A percentile compares a stretch with the other conserved stretches of the same genome.
Conservation (phyloP, 37 sponge, comb jelly and placozoan species). For the Geodia barretti region DNA sequence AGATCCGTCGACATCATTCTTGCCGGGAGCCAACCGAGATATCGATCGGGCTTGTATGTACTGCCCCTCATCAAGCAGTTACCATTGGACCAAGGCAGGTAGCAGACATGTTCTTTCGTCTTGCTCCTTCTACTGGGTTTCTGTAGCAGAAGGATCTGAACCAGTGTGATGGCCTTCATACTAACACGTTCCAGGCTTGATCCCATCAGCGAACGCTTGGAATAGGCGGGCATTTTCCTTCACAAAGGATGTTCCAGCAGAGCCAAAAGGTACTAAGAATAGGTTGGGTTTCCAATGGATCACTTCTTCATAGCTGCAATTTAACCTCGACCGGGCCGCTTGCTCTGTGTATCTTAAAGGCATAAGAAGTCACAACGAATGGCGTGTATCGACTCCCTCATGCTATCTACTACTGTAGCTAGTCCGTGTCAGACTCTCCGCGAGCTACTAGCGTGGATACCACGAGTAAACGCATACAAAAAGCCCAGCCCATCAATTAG, state of each 20-base stretch:
- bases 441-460: too few species aligned
- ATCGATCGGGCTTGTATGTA: not conserved
- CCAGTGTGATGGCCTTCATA: constrained; percentile 12
- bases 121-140: constrained; percentile 15
- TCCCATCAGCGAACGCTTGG: not conserved
- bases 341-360: too few species aligned
- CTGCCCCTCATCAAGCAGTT: not conserved
- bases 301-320: constrained; percentile 5
- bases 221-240: constrained; percentile 2
- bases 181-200: not conserved
- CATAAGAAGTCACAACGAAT: too few species aligned
- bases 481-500: too few species aligned
- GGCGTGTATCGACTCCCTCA: too few species aligned
- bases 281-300: constrained; percentile 19
- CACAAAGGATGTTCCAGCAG: constrained; percentile 13
- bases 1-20: not conserved
- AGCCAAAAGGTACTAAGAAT: constrained; percentile 1
- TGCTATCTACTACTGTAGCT: too few species aligned
- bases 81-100: not conserved
- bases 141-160: constrained; percentile 13
- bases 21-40: not conserved
- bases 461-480: too few species aligned
- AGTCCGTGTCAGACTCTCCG: too few species aligned
- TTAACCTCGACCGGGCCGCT: too few species aligned
- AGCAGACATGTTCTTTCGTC: constrained; percentile 1